Conservation (phyloP, 2,888 invertebrate genomes). For the Aromia moschata region DNA sequence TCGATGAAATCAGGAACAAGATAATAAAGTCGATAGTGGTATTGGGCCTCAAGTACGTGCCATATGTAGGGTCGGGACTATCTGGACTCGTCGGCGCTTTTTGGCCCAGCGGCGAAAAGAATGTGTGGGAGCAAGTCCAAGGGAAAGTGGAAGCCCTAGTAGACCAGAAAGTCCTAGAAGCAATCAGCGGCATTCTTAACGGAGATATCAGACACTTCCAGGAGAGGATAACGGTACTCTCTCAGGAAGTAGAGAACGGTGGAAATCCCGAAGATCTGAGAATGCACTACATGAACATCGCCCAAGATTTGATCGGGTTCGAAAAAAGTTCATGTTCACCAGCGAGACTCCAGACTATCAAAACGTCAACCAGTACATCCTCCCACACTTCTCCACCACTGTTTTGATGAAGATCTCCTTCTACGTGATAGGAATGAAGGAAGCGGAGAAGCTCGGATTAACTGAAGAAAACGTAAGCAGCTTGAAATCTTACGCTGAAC, state of each 20-base stretch:
- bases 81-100: slow-evolving; percentile 3
- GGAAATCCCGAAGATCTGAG: not conserved
- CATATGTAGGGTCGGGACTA: not conserved
- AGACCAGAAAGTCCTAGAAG: slow-evolving; percentile 6
- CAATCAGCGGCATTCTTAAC: not conserved
- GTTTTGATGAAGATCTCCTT: slow-evolving; percentile 20
- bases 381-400: slow-evolving; percentile 7
- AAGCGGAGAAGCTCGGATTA: slow-evolving; percentile 1
- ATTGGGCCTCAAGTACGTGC: slow-evolving; percentile 4
- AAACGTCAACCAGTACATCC: not conserved
- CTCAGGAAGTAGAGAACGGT: not conserved
- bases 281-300: slow-evolving; percentile 19
- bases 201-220: slow-evolving; percentile 2
- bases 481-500: slow-evolving; percentile 12
- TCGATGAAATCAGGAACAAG: not conserved
- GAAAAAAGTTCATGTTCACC: slow-evolving; percentile 9
- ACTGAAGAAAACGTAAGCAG: slow-evolving; percentile 8
- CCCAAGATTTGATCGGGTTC: slow-evolving; percentile 13
- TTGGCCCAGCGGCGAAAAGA: slow-evolving; percentile 11
- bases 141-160: not conserved
- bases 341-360: not conserved
- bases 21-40: not conserved
- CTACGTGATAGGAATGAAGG: slow-evolving; percentile 15
- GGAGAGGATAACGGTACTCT: slow-evolving; percentile 5
- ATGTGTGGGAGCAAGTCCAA: slow-evolving; percentile 11